Evolutionary conservation across 2,888 invertebrate species (phyloP).

Genomic region (Bhutanitis thaidina): DNA sequence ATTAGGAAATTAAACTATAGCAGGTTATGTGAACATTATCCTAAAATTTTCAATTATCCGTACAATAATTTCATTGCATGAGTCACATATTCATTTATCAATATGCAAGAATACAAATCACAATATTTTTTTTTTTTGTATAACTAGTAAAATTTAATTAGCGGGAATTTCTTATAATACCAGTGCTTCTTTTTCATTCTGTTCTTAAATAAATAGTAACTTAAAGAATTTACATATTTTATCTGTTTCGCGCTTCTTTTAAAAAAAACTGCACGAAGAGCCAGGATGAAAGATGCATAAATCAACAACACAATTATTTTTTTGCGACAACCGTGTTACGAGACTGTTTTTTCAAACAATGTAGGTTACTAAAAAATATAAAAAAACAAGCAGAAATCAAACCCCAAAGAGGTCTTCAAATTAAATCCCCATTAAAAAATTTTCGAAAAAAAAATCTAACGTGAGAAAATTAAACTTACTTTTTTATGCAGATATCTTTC

Average conservation of each 20-base stretch:
- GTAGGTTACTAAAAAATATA: constrained; percentile 44
- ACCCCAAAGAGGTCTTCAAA: constrained; percentile 79
- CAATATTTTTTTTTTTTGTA: no score
- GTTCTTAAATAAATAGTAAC: no score
- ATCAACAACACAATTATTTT: constrained; percentile 72
- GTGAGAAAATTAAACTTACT: constrained; percentile 73
- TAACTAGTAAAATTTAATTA: no score
- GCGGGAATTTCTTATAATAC: no score
- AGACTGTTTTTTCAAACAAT: constrained; percentile 76
- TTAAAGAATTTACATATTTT: no score
- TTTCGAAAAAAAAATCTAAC: constrained; percentile 60
- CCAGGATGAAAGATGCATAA: constrained; percentile 57
- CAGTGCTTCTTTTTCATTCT: no score
- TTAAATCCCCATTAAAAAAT: constrained; percentile 76
- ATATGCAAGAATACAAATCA: no score
- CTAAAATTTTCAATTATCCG: no score
- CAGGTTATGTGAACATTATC: no score
- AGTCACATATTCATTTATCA: no score
- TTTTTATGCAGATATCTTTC: constrained; percentile 50
- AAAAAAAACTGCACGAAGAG: no score
- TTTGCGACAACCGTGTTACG: constrained; percentile 75
- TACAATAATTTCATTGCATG: no score
- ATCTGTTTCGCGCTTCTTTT: not conserved
- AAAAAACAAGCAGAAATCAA: constrained; percentile 53
- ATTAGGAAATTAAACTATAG: not conserved